Conservation (phyloP, 1,140 invertebrate species). For the Hermetia illucens region DNA sequence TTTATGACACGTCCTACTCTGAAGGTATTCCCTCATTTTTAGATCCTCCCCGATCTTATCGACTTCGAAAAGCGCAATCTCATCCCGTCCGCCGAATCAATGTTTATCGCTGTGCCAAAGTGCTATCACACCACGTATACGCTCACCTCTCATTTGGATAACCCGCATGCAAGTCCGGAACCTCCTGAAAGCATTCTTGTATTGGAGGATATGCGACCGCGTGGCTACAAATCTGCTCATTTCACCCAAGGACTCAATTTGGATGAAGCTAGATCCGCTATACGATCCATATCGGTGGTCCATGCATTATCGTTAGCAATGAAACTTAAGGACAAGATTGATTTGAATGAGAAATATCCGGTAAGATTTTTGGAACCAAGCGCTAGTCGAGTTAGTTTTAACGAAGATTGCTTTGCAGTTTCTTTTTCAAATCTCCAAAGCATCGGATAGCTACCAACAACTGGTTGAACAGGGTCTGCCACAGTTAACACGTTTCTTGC, state of each 20-base stretch:
- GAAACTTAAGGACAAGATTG: constrained; percentile 43
- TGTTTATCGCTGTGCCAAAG: constrained; percentile 41
- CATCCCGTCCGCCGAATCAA: constrained; percentile 15
- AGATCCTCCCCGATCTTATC: constrained; percentile 49
- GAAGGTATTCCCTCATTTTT: too few relatives aligned
- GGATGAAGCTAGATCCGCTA: constrained; percentile 45
- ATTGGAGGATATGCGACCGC: constrained; percentile 33
- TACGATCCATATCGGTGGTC: constrained; percentile 51
- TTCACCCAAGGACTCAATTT: constrained; percentile 54
- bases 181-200: constrained; percentile 43
- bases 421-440: constrained; percentile 56
- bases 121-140: constrained; percentile 49
- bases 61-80: constrained; percentile 35
- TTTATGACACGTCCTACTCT: too few relatives aligned
- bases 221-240: constrained; percentile 33
- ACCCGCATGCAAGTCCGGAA: constrained; percentile 30
- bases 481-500: constrained; percentile 51
- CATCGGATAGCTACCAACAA: constrained; percentile 62
- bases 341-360: constrained; percentile 47
- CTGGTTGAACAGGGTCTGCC: constrained; percentile 57
- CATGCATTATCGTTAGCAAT: constrained; percentile 54
- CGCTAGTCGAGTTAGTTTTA: too few relatives aligned
- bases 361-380: constrained; percentile 4
- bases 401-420: too few relatives aligned
- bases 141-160: constrained; percentile 1